Evolutionary conservation across 2,113 vertebrate species (phyloP), one percentile per base, ranked within the genome.

Genomic region (Channa maculata): DNA sequence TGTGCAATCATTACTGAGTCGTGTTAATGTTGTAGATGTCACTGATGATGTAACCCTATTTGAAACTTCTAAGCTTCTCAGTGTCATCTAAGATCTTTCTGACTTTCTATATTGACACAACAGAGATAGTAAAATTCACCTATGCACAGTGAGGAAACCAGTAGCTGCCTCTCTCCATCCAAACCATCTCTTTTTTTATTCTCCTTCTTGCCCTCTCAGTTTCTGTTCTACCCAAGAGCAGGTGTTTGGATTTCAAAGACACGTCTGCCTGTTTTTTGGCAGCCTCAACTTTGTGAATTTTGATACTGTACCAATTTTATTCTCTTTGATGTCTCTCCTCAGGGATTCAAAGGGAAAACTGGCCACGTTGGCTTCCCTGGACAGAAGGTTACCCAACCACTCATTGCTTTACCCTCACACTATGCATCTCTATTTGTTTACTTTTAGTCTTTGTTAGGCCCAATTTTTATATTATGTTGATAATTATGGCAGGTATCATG

Each of bases 311-410:
- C 66, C 67, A 79, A 63, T 80, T 67, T 34, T 39, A 74, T 86
- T 79, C 74, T 85, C 72, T 86, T 85, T 88, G 79, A 86, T 88
- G 77, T 89, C 10, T 85, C 60, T 83, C 82, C 70, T 63, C 84
- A 94, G 93, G 93, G 93, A 88, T 94, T 92, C 81, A 94, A 94
- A 88, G 93, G 93, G 53, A 92, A 91, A 83, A 89, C 82, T 5
- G 93, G 93, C 68, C 93, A 94, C 36, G 67, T 41, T 49, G 93
- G 93, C 77, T 92, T 93, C 70, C 93, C 93, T 1, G 92, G 93
- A 85, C 86, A 86, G 80, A 94, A 94, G 93, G 93, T 94, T 79
- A 82, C 89, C 58, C 64, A 65, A 55, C 54, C 12, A 38, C 77
- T 57, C 50, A n/a, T 49, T 63, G 68, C 69, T 68, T 77, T 71